Conservation (phyloP, 2,113 vertebrate genomes). For the Tachycineta bicolor region DNA sequence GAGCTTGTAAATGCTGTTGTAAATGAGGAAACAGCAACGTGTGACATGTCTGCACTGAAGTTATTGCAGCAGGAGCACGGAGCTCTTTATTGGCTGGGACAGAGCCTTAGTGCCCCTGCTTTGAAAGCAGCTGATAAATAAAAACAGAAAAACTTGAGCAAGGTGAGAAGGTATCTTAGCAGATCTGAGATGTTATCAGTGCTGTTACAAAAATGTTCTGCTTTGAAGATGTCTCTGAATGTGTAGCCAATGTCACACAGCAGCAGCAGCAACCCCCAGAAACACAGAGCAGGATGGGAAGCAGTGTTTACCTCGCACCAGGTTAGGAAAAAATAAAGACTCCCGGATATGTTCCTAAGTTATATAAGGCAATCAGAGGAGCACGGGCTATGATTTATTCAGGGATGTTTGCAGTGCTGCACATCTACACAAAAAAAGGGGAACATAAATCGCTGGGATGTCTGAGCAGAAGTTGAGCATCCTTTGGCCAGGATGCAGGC, state of each 20-base stretch:
- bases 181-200: not conserved
- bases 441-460: not conserved
- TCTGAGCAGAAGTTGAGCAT: not conserved
- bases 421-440: not conserved
- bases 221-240: not conserved
- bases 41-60: not conserved
- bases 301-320: accelerated
- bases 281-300: not conserved
- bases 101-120: not conserved
- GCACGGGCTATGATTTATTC: not conserved
- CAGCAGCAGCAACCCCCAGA: not conserved
- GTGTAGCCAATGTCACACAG: not conserved
- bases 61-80: not conserved
- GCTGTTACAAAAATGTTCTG: not conserved
- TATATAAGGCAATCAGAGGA: not conserved
- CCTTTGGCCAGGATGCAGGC: not conserved
- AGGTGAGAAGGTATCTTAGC: not conserved
- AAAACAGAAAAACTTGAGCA: not conserved
- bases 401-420: not conserved
- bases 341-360: not conserved
- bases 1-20: not conserved
- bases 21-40: not conserved
- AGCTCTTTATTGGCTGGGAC: not conserved
- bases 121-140: not conserved
- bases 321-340: not conserved